These are phyloP conservation scores for Micrasema minimum DNA, from an alignment of 1,140 invertebrate genomes.

Conservation along the genomic window DNA sequence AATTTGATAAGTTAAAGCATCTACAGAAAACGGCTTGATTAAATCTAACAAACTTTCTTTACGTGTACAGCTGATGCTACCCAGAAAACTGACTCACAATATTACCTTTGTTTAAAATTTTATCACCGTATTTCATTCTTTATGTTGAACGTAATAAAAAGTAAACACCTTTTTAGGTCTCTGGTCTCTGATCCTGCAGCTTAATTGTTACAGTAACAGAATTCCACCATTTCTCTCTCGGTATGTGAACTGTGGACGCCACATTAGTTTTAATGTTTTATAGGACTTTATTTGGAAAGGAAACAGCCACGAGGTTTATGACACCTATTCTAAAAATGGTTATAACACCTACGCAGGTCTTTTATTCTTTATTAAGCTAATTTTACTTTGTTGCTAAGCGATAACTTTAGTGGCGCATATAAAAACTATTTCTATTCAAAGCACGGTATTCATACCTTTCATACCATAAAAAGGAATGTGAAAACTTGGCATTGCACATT, in stretches of 20 bases:
- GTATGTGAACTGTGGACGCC: constrained; percentile 14
- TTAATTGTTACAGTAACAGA: constrained; percentile 38
- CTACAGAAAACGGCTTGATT: too few relatives aligned
- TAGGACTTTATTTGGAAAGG: constrained; percentile 17
- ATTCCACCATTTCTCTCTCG: constrained; percentile 24
- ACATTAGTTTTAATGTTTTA: constrained; percentile 32
- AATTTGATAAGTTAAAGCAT: too few relatives aligned
- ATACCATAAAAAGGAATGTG: too few relatives aligned
- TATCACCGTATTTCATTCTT: constrained; percentile 38
- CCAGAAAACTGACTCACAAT: constrained; percentile 8
- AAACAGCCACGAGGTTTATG: constrained; percentile 1
- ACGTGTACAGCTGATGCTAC: not conserved
- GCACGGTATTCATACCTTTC: too few relatives aligned
- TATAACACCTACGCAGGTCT: not conserved
- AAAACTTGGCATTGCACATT: too few relatives aligned
- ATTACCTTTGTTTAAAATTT: constrained; percentile 38
- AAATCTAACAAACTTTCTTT: constrained; percentile 6
- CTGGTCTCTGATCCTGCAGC: constrained; percentile 19
- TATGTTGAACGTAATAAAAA: constrained; percentile 36
- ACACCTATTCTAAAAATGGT: not conserved
- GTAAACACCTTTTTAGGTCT: constrained; percentile 33
- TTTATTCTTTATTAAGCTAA: too few relatives aligned
- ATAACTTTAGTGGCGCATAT: too few relatives aligned
- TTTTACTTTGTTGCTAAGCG: too few relatives aligned
- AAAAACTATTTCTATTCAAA: too few relatives aligned